These are phyloP conservation scores for Mormoops blainvillei DNA, from an alignment of 2,113 vertebrate genomes.

Conservation along the genomic window DNA sequence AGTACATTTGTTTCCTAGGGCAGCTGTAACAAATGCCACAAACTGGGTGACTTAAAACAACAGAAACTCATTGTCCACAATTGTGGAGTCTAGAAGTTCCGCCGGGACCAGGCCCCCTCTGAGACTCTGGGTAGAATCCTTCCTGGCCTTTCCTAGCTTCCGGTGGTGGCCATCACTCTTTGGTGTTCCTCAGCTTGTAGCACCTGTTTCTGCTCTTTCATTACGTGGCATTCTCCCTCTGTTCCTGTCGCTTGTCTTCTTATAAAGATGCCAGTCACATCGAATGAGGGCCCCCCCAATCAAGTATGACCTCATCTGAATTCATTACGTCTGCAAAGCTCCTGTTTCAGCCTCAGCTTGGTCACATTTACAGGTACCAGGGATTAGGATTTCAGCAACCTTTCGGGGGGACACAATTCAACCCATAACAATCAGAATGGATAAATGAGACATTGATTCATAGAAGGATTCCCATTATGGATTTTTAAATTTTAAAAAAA, in stretches of 20 bases:
- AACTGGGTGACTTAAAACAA: neutral
- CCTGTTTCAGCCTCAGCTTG: too few relatives aligned
- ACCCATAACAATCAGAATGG: neutral
- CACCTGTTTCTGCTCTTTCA: neutral
- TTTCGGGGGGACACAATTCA: neutral
- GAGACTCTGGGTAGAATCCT: neutral
- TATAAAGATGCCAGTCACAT: neutral
- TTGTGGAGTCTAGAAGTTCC: neutral
- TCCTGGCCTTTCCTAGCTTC: neutral
- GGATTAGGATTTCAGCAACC: neutral
- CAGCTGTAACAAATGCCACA: neutral
- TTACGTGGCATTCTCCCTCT: neutral
- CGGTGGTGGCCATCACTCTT: rapidly evolving
- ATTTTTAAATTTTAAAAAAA: neutral
- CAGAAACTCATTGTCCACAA: neutral
- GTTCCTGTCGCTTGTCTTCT: neutral
- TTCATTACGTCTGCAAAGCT: neutral
- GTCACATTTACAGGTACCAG: neutral
- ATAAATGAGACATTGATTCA: neutral
- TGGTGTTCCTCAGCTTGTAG: neutral
- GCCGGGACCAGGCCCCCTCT: neutral
- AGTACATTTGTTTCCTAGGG: neutral
- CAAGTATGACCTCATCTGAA: neutral
- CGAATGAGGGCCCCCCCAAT: neutral
- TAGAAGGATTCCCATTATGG: neutral